A percentile compares a stretch with the other conserved stretches of the same genome.
phyloP scores from a whole-genome alignment of 2,113 vertebrate genomes.

The Centropus bengalensis region DNA sequence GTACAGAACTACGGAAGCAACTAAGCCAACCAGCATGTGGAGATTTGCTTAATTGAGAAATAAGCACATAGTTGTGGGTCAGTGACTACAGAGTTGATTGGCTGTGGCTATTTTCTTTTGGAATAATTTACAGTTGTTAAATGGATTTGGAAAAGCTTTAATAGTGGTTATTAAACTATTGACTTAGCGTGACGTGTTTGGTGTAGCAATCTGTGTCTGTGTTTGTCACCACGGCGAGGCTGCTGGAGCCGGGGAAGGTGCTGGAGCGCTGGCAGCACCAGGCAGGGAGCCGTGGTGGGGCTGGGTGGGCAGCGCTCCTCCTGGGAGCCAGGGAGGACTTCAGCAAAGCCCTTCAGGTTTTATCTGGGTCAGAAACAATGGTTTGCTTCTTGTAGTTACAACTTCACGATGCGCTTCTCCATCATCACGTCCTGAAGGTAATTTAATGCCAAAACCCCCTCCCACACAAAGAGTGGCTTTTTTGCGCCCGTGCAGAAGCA shows the following conservation, averaged over 20 bases:
- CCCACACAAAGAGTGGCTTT: neutral
- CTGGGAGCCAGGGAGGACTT: neutral
- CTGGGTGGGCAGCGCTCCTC: neutral
- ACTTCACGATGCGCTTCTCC: neutral
- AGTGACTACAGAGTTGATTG: slow-evolving; percentile 62
- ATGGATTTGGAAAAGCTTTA: slow-evolving; percentile 69
- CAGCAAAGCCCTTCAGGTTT: neutral
- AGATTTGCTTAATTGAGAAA: slow-evolving; percentile 69
- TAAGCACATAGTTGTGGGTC: slow-evolving; percentile 60
- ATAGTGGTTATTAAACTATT: slow-evolving; percentile 73
- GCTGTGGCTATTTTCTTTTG: slow-evolving; percentile 55
- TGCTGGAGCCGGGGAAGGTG: neutral
- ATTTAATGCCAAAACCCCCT: neutral
- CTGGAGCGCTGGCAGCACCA: neutral
- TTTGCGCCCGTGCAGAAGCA: neutral
- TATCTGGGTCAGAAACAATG: neutral
- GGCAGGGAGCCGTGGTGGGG: neutral
- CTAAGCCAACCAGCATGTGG: slow-evolving; percentile 15
- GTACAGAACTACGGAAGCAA: neutral
- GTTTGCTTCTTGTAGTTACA: neutral
- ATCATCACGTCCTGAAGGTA: neutral
- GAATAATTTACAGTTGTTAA: slow-evolving; percentile 71
- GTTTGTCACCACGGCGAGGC: neutral
- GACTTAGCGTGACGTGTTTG: slow-evolving; percentile 68
- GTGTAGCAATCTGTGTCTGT: slow-evolving; percentile 52